Evolutionary conservation across 2,888 invertebrate species (phyloP).

Genomic region (Acrobasis repandana): DNA sequence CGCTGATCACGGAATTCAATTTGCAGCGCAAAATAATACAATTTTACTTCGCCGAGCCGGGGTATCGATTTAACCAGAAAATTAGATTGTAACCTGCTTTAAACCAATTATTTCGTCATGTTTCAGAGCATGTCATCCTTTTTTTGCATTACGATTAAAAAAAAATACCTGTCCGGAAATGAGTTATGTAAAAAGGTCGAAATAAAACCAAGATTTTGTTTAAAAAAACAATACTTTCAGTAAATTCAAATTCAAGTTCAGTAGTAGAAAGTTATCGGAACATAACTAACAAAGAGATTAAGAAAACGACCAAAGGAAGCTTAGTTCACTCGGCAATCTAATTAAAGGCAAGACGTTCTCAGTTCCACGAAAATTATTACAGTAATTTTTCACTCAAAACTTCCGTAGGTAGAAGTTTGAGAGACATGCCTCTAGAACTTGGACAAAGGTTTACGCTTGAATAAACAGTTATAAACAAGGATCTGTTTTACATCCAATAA

Average conservation of each 20-base stretch:
- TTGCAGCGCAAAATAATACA: slow-evolving; percentile 65
- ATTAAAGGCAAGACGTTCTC: slow-evolving; percentile 65
- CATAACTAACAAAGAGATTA: slow-evolving; percentile 61
- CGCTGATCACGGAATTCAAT: slow-evolving; percentile 61
- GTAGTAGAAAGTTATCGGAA: slow-evolving; percentile 26
- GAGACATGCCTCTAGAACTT: slow-evolving; percentile 49
- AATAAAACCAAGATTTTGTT: too few relatives aligned
- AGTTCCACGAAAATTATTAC: slow-evolving; percentile 69
- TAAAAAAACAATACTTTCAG: neutral
- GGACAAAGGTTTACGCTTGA: slow-evolving; percentile 53
- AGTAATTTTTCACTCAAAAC: slow-evolving; percentile 74
- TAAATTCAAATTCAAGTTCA: slow-evolving; percentile 9
- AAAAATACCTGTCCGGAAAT: neutral
- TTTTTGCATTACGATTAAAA: neutral
- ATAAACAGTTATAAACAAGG: slow-evolving; percentile 40
- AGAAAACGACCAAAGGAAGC: slow-evolving; percentile 54
- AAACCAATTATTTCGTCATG: slow-evolving; percentile 51
- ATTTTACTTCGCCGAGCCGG: slow-evolving; percentile 55
- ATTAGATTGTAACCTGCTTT: slow-evolving; percentile 62
- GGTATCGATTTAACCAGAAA: slow-evolving; percentile 61
- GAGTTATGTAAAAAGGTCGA: too few relatives aligned
- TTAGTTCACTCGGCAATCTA: slow-evolving; percentile 58
- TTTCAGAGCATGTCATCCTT: slow-evolving; percentile 22
- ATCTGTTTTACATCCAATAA: slow-evolving; percentile 9
- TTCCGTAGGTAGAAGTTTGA: slow-evolving; percentile 55